Conservation (phyloP, 2,888 invertebrate species). For the Leptothorax acervorum region DNA sequence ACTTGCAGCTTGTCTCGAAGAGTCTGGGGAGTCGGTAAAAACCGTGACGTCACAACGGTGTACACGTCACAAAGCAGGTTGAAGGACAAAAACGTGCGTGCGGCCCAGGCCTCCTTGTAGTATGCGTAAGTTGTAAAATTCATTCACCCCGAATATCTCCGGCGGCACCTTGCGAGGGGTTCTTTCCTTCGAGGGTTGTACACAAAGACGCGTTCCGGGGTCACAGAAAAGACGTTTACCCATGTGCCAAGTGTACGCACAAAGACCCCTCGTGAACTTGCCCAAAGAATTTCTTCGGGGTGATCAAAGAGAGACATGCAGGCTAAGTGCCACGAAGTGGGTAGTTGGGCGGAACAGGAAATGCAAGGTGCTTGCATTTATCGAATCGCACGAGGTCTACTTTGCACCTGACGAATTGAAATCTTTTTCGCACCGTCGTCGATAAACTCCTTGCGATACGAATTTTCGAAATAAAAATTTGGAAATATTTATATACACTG, state of each 20-base stretch:
- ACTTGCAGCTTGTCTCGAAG: constrained; percentile 57
- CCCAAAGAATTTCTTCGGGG: constrained; percentile 19
- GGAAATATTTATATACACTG: not conserved
- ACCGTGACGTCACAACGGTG: constrained; percentile 74
- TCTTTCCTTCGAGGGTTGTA: constrained; percentile 40
- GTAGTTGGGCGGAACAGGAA: constrained; percentile 58
- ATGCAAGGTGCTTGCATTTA: constrained; percentile 71
- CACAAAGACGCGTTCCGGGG: constrained; percentile 60
- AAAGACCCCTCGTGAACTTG: constrained; percentile 32
- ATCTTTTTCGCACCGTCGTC: not conserved
- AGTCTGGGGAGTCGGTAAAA: constrained; percentile 61
- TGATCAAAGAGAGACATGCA: constrained; percentile 40
- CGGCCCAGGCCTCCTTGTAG: constrained; percentile 20
- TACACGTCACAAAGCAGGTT: constrained; percentile 73
- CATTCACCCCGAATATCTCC: constrained; percentile 76
- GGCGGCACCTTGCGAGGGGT: constrained; percentile 76
- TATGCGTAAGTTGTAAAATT: constrained; percentile 42
- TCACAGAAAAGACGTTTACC: constrained; percentile 38
- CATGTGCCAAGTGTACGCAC: constrained; percentile 18
- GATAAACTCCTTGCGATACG: not conserved
- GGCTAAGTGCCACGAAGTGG: constrained; percentile 37
- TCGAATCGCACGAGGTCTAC: not conserved
- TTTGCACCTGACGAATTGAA: constrained; percentile 15
- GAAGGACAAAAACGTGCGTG: constrained; percentile 49
- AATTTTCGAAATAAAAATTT: not conserved